Evolutionary conservation across 1,140 invertebrate genomes (phyloP).

Genomic region (Centruroides vittatus): DNA sequence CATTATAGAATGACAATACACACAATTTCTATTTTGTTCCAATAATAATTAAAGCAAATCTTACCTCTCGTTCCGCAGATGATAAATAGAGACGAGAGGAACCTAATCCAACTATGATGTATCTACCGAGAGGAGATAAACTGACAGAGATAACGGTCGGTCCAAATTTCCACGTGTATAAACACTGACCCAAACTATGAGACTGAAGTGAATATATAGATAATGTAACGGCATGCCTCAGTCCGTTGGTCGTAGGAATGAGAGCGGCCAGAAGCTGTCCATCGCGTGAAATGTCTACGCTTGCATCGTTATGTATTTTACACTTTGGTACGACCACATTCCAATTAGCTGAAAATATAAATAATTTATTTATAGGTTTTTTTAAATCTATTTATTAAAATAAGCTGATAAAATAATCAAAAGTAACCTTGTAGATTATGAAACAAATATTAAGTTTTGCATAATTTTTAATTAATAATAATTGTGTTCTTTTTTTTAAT

Average conservation of each 20-base stretch:
- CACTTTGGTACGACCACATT: constrained; percentile 67
- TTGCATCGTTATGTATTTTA: constrained; percentile 74
- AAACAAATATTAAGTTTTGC: no score
- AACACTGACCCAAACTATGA: constrained; percentile 52
- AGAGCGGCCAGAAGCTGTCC: constrained; percentile 60
- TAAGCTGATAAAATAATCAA: no score
- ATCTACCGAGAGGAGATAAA: constrained; percentile 56
- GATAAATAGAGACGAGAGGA: constrained; percentile 34
- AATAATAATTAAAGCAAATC: constrained; percentile 13
- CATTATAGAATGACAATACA: no score
- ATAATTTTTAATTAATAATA: no score
- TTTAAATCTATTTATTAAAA: no score
- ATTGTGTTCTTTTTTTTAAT: no score
- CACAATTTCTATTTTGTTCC: no score
- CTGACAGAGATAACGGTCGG: constrained; percentile 66
- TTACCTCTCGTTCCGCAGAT: constrained; percentile 27
- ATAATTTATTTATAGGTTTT: no score
- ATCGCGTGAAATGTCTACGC: constrained; percentile 66
- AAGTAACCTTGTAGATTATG: no score
- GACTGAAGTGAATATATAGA: constrained; percentile 58
- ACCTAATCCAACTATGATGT: constrained; percentile 61
- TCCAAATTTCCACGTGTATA: constrained; percentile 58
- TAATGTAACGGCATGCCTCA: constrained; percentile 43
- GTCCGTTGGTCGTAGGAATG: constrained; percentile 39
- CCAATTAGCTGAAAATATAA: constrained; percentile 39